phyloP scores from a whole-genome alignment of 2,113 vertebrate species.

The Brachyhypopomus gauderio region DNA sequence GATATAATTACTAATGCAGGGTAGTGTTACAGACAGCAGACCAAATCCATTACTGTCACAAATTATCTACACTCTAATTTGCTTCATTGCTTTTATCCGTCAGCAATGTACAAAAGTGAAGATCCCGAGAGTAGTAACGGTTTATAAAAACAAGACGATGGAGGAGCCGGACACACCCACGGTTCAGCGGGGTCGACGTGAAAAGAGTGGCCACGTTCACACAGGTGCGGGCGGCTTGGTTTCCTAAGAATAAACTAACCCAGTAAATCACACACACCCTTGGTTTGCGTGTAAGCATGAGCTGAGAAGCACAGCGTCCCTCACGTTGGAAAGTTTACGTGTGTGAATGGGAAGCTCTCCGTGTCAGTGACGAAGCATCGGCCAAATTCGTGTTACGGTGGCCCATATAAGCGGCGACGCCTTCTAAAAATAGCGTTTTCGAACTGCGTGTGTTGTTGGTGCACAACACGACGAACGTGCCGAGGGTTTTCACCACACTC shows the following conservation, averaged over 20 bases:
- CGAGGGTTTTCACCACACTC: not conserved
- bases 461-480: not conserved
- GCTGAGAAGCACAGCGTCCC: not conserved
- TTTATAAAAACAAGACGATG: not conserved
- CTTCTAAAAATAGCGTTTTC: not conserved
- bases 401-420: not conserved
- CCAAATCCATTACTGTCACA: not conserved
- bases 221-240: not conserved
- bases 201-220: not conserved
- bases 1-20: too few relatives aligned
- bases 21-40: too few relatives aligned
- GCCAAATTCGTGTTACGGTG: not conserved
- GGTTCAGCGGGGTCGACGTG: not conserved
- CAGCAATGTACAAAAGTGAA: slow-evolving; percentile 4
- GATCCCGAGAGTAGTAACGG: not conserved
- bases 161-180: not conserved
- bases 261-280: not conserved
- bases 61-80: not conserved
- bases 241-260: not conserved
- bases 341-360: not conserved
- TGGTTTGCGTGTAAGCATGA: not conserved
- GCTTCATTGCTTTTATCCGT: not conserved
- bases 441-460: not conserved
- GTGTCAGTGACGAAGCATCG: not conserved
- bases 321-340: not conserved